Base-by-base conservation (phyloP, 2,888 invertebrate genomes). In the Acrobasis repandana region DNA sequence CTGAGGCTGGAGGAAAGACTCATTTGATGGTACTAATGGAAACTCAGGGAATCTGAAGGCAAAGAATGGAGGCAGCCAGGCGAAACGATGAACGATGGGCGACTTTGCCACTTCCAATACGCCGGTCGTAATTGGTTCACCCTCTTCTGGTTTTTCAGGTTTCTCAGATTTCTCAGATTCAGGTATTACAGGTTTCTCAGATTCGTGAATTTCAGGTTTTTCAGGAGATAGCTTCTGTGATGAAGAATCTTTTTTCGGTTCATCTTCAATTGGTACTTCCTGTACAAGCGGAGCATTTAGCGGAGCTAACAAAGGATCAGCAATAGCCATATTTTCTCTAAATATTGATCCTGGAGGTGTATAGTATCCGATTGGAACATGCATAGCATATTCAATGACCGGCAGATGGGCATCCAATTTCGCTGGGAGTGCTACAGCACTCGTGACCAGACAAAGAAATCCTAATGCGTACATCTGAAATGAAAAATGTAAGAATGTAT, bases 401-500 rank as follows among this genome's bases (percentile, higher is more conserved):
- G 57, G 57, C 16, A 34, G 34, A 11, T 18, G 15, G 5, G 28
- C 9, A 3, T 15, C 33, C 3, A 70, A 69, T 5, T 73, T n/a
- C n/a, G n/a, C 63, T 3, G 84, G 84, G 34, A 79, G 61, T 11
- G 83, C 82, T 54, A 67, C 60, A 5, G 70, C 70, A 49, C 70
- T 64, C 5, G 74, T 72, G 10, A 77, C 61, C 48, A 86, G 65
- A 65, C 76, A 82, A 9, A 86, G 43, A 14, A 79, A 38, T 36
- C 54, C 56, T 11, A 80, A 14, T 0, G 70, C 36, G 62, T 72
- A 65, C 84, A 85, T 84, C 85, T 84, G 71, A 36, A 76, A 79
- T 56, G 62, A 4, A 14, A 38, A 65, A 60, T n/a, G n/a, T n/a
- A 20, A 65, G 49, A 52, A 11, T 46, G 56, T 51, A n/a, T n/a